A percentile compares a stretch with the other conserved stretches of the same genome.
Evolutionary conservation across 2,888 invertebrate genomes (phyloP).

Genomic region (Clitarchus hookeri): DNA sequence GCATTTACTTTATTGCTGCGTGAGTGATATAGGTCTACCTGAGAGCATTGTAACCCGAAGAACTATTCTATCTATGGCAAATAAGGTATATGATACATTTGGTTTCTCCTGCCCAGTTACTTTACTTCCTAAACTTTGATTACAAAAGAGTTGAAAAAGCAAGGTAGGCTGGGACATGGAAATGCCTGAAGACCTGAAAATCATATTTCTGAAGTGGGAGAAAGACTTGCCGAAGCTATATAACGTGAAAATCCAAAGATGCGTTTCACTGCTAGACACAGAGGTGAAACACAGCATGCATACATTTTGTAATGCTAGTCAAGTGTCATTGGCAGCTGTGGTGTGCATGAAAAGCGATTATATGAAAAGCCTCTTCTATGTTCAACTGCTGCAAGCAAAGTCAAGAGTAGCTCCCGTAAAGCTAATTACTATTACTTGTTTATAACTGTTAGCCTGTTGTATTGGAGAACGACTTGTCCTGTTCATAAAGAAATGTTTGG

Average conservation of each 20-base stretch:
- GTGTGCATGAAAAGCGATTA: no score
- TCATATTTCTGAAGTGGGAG: background rate
- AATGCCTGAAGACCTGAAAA: no score
- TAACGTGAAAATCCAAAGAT: background rate
- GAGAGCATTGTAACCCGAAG: background rate
- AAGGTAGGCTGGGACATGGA: constrained; percentile 4
- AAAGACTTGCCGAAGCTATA: background rate
- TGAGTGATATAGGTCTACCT: no score
- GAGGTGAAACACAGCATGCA: background rate
- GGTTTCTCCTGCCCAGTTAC: background rate
- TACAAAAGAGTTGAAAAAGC: constrained; percentile 19
- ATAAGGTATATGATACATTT: background rate
- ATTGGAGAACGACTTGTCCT: constrained; percentile 38
- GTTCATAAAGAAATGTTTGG: background rate
- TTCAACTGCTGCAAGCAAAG: constrained; percentile 36
- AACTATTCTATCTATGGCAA: background rate
- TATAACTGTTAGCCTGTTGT: constrained; percentile 43
- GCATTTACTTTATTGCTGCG: no score
- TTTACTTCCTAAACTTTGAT: no score
- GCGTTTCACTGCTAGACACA: background rate
- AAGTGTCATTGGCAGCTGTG: no score
- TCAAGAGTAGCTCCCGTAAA: constrained; percentile 41
- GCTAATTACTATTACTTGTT: constrained; percentile 39
- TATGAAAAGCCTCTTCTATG: background rate
- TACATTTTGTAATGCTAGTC: no score